A percentile compares a stretch with the other conserved stretches of the same genome.
phyloP scores from a whole-genome alignment of 2,797 vertebrate genomes.

The Gymnothorax javanicus region DNA sequence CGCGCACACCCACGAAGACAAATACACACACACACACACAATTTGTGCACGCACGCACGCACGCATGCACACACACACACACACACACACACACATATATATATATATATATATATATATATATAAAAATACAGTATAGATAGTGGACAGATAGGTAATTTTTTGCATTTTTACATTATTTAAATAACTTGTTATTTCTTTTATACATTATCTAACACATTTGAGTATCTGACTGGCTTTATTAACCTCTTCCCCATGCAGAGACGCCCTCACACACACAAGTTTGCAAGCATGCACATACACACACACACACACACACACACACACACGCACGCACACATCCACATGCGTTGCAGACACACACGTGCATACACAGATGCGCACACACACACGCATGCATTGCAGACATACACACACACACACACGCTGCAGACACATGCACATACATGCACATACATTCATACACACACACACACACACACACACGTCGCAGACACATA shows the following conservation, averaged over 20 bases:
- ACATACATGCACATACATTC: background rate
- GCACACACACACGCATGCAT: background rate
- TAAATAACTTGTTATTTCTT: too few species aligned
- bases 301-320: background rate
- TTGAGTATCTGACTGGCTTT: background rate
- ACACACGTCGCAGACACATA: background rate
- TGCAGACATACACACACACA: background rate
- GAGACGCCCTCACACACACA: background rate
- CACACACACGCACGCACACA: background rate
- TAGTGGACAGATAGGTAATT: too few species aligned
- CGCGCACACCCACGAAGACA: background rate
- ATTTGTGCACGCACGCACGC: background rate
- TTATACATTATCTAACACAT: background rate
- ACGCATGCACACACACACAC: background rate
- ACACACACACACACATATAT: background rate
- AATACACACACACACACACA: background rate
- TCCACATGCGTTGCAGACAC: background rate
- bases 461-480: conserved; percentile 9
- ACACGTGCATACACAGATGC: background rate
- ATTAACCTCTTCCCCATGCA: background rate
- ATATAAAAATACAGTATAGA: background rate
- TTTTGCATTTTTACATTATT: too few species aligned
- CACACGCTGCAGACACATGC: background rate
- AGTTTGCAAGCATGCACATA: background rate
- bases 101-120: background rate